phyloP scores from a whole-genome alignment of 2,797 vertebrate species.

The Heteromormyrus szaboi region DNA sequence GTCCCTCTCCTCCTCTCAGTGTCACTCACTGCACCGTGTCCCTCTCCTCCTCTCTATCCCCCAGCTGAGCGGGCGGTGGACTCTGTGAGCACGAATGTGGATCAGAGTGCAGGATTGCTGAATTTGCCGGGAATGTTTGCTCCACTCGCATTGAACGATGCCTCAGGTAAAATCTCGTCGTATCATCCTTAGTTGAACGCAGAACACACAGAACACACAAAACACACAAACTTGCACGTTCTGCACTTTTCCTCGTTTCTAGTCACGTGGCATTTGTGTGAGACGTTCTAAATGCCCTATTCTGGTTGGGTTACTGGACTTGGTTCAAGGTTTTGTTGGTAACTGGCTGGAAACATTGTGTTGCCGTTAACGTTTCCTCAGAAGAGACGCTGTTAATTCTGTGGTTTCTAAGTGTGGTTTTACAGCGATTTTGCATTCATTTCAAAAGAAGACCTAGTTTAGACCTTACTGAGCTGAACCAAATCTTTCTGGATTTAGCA shows the following conservation, averaged over 20 bases:
- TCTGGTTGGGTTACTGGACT: neutral
- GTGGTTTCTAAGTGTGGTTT: neutral
- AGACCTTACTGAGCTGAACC: neutral
- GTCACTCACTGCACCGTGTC: too few relatives aligned
- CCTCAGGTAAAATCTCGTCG: slow-evolving; percentile 67
- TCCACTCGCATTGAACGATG: slow-evolving; percentile 71
- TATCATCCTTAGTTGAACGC: neutral
- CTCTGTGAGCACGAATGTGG: slow-evolving; percentile 54
- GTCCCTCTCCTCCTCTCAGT: neutral
- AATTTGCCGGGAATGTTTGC: slow-evolving; percentile 76
- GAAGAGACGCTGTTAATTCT: neutral
- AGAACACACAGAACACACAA: neutral
- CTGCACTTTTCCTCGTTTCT: neutral
- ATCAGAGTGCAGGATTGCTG: slow-evolving; percentile 65
- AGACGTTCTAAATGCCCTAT: neutral
- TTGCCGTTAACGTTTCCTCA: neutral
- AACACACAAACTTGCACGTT: neutral
- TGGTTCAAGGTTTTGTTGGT: neutral
- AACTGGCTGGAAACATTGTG: neutral
- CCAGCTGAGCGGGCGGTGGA: slow-evolving; percentile 69
- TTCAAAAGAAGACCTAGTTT: neutral
- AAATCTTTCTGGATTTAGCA: neutral
- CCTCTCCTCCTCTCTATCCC: neutral
- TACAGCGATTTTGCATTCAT: neutral
- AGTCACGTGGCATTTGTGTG: neutral